phyloP scores from a whole-genome alignment of 2,888 invertebrate species.

The Melieria omissa region DNA sequence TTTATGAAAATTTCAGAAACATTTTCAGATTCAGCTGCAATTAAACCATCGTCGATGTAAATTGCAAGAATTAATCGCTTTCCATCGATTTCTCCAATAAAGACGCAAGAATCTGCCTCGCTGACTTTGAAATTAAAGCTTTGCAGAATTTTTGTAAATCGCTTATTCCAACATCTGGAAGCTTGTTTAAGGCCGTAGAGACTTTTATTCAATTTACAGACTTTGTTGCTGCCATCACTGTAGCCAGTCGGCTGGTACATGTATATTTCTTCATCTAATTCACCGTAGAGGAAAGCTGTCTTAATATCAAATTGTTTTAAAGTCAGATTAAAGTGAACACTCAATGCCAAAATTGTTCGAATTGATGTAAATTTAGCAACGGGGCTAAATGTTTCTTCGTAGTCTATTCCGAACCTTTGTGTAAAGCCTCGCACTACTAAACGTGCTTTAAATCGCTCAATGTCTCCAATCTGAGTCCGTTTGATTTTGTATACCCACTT shows the following conservation, averaged over 20 bases:
- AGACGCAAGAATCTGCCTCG: conserved; percentile 51
- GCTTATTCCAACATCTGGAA: conserved; percentile 43
- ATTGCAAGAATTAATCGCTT: conserved; percentile 42
- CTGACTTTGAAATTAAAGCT: conserved; percentile 44
- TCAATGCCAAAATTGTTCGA: conserved; percentile 37
- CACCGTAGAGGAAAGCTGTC: conserved; percentile 33
- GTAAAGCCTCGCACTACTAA: conserved; percentile 41
- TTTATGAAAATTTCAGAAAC: no score
- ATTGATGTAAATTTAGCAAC: conserved; percentile 35
- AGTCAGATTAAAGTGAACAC: no score
- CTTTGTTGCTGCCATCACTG: conserved; percentile 43
- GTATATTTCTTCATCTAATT: conserved; percentile 30
- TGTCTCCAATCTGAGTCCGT: no score
- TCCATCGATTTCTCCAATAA: conserved; percentile 30
- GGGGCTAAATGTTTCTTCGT: conserved; percentile 44
- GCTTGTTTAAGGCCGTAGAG: conserved; percentile 50
- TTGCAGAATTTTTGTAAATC: conserved; percentile 44
- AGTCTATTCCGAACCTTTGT: conserved; percentile 41
- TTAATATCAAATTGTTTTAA: no score
- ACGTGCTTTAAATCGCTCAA: conserved; percentile 34
- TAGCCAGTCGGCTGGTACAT: conserved; percentile 25
- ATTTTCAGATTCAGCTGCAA: conserved; percentile 25
- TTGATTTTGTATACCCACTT: no score
- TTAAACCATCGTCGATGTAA: conserved; percentile 50
- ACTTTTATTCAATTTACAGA: conserved; percentile 44